A percentile compares a stretch with the other conserved stretches of the same genome.
Evolutionary conservation across 2,113 vertebrate genomes (phyloP).

Genomic region (Ramphastos sulfuratus): DNA sequence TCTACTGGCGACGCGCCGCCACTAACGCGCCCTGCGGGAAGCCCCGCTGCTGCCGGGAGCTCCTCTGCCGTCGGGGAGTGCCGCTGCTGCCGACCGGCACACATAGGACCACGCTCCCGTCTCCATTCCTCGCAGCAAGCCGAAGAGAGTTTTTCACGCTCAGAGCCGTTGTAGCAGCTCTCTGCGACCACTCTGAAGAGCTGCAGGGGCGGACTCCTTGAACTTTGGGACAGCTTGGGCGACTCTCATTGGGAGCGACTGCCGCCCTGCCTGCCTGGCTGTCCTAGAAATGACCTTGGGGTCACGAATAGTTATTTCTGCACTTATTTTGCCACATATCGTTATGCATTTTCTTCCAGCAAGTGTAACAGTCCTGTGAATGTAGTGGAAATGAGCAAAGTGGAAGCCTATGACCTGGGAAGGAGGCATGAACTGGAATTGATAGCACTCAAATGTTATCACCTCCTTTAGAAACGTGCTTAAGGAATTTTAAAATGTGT

Average conservation of each 20-base stretch:
- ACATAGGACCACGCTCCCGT: too few relatives aligned
- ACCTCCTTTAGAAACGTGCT: not conserved
- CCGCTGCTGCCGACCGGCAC: too few relatives aligned
- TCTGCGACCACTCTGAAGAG: too few relatives aligned
- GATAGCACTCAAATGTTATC: not conserved
- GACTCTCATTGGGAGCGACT: fast-evolving
- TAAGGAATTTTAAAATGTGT: not conserved
- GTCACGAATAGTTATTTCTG: fast-evolving
- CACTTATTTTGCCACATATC: fast-evolving
- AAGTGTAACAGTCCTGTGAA: fast-evolving
- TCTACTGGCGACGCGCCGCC: not conserved
- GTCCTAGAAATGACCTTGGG: not conserved
- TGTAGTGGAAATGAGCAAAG: fast-evolving
- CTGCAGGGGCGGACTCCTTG: not conserved
- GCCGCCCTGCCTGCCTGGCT: not conserved
- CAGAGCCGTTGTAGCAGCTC: not conserved
- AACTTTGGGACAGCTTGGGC: fast-evolving
- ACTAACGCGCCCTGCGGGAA: too few relatives aligned
- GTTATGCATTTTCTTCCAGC: fast-evolving
- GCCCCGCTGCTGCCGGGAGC: too few relatives aligned
- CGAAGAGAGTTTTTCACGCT: not conserved
- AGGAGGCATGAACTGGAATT: not conserved
- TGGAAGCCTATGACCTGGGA: not conserved
- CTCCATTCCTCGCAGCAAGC: not conserved
- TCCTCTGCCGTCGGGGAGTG: too few relatives aligned